A percentile compares a stretch with the other conserved stretches of the same genome.
Evolutionary conservation across 2,113 vertebrate genomes (phyloP).

Genomic region (Tricholaema leucomelas): DNA sequence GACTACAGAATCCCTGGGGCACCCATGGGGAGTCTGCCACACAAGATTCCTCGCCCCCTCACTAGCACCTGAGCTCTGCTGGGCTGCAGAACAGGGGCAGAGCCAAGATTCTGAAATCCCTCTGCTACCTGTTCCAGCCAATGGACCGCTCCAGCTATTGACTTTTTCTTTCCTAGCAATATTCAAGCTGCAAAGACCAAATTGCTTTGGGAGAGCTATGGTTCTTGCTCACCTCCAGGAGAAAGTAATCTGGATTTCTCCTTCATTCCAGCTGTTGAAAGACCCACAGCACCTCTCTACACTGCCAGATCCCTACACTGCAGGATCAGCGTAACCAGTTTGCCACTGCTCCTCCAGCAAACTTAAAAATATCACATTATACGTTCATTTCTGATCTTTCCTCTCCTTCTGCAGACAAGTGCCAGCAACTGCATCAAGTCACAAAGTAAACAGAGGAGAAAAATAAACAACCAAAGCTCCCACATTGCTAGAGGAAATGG

Average conservation of each 20-base stretch:
- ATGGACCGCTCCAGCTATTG: neutral
- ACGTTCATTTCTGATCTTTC: neutral
- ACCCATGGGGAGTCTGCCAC: accelerated
- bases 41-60: no score
- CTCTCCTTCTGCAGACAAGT: neutral
- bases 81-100: neutral
- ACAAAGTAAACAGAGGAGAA: neutral
- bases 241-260: neutral
- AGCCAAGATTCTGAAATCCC: neutral
- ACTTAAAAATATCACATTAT: neutral
- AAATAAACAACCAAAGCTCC: neutral
- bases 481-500: neutral
- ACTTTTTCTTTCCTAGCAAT: neutral
- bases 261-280: neutral
- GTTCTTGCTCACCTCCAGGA: neutral
- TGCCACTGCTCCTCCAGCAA: neutral
- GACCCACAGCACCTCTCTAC: neutral
- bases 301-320: neutral
- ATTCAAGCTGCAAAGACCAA: neutral
- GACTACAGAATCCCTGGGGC: neutral
- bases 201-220: neutral
- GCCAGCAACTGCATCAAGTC: neutral
- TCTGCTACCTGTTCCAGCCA: neutral
- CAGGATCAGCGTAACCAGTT: neutral
- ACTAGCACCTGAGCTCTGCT: neutral